These are phyloP conservation scores for Lithobates sylvaticus DNA, from an alignment of 2,797 vertebrate species.

Conservation along the genomic window DNA sequence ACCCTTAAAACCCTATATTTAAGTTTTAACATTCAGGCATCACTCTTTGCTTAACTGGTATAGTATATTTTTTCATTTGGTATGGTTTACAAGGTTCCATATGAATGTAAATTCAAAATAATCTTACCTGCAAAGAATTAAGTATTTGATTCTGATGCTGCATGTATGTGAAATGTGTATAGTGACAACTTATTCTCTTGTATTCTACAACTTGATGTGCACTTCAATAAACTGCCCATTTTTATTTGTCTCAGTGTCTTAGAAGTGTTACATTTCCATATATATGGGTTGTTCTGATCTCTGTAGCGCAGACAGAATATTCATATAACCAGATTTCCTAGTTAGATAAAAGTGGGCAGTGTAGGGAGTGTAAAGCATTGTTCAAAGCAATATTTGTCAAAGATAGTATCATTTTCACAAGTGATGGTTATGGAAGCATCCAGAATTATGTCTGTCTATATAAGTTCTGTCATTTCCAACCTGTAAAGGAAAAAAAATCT, in stretches of 20 bases:
- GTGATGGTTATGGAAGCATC: conserved; percentile 3
- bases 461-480: neutral
- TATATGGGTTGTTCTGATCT: conserved; percentile 26
- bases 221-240: conserved; percentile 17
- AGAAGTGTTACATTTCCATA: conserved; percentile 37
- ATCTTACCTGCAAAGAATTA: no score
- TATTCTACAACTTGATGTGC: conserved; percentile 3
- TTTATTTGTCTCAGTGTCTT: conserved; percentile 26
- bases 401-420: conserved; percentile 5
- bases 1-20: no score
- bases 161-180: neutral
- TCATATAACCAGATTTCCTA: conserved; percentile 30
- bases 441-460: conserved; percentile 7
- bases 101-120: no score
- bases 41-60: neutral
- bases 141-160: neutral
- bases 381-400: conserved; percentile 10
- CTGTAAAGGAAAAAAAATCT: neutral
- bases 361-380: conserved; percentile 14
- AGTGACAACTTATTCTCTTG: neutral
- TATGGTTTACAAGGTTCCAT: neutral
- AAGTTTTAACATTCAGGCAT: neutral
- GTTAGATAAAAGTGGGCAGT: conserved; percentile 8
- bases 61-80: neutral
- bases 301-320: conserved; percentile 19